Evolutionary conservation across 2,113 vertebrate genomes (phyloP).

Genomic region (Raja brachyura): DNA sequence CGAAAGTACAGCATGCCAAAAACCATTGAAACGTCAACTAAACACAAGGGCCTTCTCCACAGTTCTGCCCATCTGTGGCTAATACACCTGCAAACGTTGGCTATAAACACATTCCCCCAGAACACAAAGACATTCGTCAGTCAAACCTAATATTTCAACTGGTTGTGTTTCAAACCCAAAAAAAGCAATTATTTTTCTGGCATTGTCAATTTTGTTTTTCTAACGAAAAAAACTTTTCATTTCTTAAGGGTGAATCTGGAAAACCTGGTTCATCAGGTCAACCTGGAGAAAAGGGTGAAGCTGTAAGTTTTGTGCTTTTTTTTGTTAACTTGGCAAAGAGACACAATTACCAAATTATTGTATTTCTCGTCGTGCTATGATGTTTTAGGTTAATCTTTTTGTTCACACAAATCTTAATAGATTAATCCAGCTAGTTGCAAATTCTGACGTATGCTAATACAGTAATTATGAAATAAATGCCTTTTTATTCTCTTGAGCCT

Average conservation of each 20-base stretch:
- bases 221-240: background rate
- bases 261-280: background rate
- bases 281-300: slow-evolving; percentile 26
- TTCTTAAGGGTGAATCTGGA: slow-evolving; percentile 34
- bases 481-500: background rate
- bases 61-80: no score
- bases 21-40: no score
- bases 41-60: no score
- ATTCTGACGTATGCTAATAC: background rate
- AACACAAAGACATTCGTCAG: background rate
- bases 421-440: background rate
- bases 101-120: background rate
- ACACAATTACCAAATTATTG: background rate
- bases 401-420: background rate
- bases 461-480: background rate
- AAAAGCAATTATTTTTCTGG: background rate
- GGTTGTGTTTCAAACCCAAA: background rate
- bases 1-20: no score
- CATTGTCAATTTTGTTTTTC: background rate
- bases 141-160: background rate
- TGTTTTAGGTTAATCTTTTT: background rate
- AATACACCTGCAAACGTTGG: no score
- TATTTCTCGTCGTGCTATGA: background rate
- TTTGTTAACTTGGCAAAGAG: background rate
- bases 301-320: slow-evolving; percentile 15